These are phyloP conservation scores for Aethina tumida DNA, from an alignment of 1,140 invertebrate species.

Conservation along the genomic window DNA sequence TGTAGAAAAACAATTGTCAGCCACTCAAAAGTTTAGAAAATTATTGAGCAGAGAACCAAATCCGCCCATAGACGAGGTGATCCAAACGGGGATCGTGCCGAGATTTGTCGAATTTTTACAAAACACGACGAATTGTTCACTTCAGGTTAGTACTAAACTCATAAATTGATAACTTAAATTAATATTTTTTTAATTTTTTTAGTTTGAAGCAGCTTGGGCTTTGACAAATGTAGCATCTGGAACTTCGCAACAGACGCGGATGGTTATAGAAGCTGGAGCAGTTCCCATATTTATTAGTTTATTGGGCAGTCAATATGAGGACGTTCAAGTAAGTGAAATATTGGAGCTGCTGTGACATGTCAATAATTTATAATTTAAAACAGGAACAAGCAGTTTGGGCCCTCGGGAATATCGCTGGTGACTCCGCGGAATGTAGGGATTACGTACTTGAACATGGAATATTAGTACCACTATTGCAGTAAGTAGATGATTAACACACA, in stretches of 20 bases:
- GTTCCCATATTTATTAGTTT: slow-evolving; percentile 86
- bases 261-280: slow-evolving; percentile 89
- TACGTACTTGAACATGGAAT: slow-evolving; percentile 80
- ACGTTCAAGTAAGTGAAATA: slow-evolving; percentile 49
- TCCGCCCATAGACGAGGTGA: slow-evolving; percentile 98
- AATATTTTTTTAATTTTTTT: slow-evolving; percentile 27
- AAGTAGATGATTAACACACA: slow-evolving; percentile 35
- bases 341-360: not conserved
- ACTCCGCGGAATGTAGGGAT: slow-evolving; percentile 87
- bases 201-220: slow-evolving; percentile 98
- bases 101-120: slow-evolving; percentile 91
- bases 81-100: slow-evolving; percentile 90
- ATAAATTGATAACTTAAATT: slow-evolving; percentile 5
- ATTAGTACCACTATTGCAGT: slow-evolving; percentile 82
- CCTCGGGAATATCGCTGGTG: slow-evolving; percentile 92
- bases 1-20: slow-evolving; percentile 70
- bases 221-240: slow-evolving; percentile 96
- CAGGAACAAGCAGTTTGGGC: slow-evolving; percentile 96
- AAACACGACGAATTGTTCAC: slow-evolving; percentile 69
- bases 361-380: slow-evolving; percentile 7
- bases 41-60: slow-evolving; percentile 91
- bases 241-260: slow-evolving; percentile 85
- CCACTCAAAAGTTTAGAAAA: slow-evolving; percentile 93
- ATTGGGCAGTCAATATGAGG: slow-evolving; percentile 70
- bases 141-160: slow-evolving; percentile 63